Evolutionary conservation across 2,113 vertebrate species (phyloP), one percentile per base, ranked within the genome.

Genomic region (Lamprologus tigripictilis): DNA sequence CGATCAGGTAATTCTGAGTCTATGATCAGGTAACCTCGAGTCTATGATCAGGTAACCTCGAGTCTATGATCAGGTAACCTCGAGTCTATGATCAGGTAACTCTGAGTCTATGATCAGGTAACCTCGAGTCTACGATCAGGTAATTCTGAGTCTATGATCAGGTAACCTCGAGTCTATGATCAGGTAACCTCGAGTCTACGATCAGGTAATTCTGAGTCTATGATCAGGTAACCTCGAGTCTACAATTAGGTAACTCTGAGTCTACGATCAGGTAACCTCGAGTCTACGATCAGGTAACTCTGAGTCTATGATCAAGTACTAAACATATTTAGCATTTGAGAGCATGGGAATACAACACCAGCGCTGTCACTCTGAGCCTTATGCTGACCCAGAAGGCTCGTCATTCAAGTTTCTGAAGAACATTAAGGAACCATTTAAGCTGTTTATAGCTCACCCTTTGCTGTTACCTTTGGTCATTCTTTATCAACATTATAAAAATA

Each of bases 161-260:
- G 0, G 26, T 28, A 4, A 53, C 5, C 0, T 0, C 0, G 4
- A 55, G 53, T 21, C 1, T 23, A 7, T 0, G n/a, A 6, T 54
- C 53, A 12, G 3, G 53, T 54, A 4, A 55, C 6, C 0, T 0
- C 0, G 7, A 57, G 21, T 58, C 13, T 28, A 12, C 0, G n/a
- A 4, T 7, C 53, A 23, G 3, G 51, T 21, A 3, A 47, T 4
- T 0, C 0, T 0, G 9, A 53, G 49, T n/a, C 5, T 53, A 3
- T 0, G 12, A 12, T 23, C 53, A 13, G 0, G 11, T 55, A 7
- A 57, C 23, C 0, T 0, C 0, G 13, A 58, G 55, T 28, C 3
- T 16, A 14, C 0, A 12, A 3, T 5, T 12, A 28, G 0, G 23
- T 26, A 7, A 51, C 8, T 0, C 0, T 0, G 6, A 55, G 53